Conservation (phyloP, 1,140 invertebrate species). For the Zaprionus africanus region DNA sequence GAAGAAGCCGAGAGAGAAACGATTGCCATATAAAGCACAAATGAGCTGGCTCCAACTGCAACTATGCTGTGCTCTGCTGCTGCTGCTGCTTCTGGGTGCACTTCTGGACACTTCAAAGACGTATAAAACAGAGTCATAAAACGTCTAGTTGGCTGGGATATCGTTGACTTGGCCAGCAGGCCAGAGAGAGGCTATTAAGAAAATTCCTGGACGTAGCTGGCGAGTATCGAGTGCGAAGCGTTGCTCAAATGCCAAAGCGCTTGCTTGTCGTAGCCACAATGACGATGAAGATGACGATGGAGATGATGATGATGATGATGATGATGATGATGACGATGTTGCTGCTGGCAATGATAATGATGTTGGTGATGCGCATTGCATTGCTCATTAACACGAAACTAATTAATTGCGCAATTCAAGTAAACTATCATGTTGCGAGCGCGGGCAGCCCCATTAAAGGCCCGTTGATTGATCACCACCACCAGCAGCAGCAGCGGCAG, state of each 20-base stretch:
- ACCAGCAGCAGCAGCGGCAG: conserved; percentile 8
- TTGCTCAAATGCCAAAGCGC: conserved; percentile 56
- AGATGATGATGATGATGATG: conserved; percentile 7
- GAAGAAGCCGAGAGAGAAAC: not conserved
- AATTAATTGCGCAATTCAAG: conserved; percentile 80
- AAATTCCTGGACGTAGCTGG: conserved; percentile 45
- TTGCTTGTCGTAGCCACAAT: conserved; percentile 25
- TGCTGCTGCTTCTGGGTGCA: conserved; percentile 4
- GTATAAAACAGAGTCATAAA: conserved; percentile 50
- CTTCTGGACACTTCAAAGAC: conserved; percentile 19
- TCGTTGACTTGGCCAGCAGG: conserved; percentile 36
- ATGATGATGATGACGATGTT: conserved; percentile 17
- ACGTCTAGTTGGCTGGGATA: conserved; percentile 22
- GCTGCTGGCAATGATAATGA: conserved; percentile 18
- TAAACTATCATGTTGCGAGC: conserved; percentile 76
- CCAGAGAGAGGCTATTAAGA: conserved; percentile 42
- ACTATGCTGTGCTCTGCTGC: too few relatives aligned
- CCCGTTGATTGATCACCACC: conserved; percentile 76
- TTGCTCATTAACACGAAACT: conserved; percentile 82
- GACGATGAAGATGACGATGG: not conserved
- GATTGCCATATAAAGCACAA: conserved; percentile 10
- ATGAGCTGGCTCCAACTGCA: conserved; percentile 1
- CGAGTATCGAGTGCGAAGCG: conserved; percentile 32
- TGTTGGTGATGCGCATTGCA: conserved; percentile 69
- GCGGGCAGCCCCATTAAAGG: conserved; percentile 47